Evolutionary conservation across 1,140 invertebrate species (phyloP).

Genomic region (Lepidostoma basale): DNA sequence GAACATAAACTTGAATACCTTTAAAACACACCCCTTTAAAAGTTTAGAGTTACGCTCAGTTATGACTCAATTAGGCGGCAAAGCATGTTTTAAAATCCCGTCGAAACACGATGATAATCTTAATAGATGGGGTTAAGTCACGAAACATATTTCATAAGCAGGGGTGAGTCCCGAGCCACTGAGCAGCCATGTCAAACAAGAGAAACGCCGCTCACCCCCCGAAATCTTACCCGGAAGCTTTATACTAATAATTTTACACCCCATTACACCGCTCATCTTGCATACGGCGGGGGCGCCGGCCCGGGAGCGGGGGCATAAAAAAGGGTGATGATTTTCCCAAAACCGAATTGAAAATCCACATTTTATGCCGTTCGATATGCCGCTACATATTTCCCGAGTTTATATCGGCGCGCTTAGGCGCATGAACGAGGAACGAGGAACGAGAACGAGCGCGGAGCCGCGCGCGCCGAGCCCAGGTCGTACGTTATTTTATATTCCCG

Average conservation of each 20-base stretch:
- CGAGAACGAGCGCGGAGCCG: background rate
- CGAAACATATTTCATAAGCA: conserved; percentile 35
- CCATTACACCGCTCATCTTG: conserved; percentile 47
- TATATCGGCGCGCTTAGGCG: conserved; percentile 40
- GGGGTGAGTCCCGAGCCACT: too few relatives aligned
- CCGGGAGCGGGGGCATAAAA: conserved; percentile 36
- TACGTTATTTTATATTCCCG: conserved; percentile 45
- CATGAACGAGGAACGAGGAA: background rate
- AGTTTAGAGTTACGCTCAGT: conserved; percentile 1
- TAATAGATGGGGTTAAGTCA: conserved; percentile 27
- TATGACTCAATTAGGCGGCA: conserved; percentile 7
- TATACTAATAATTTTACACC: conserved; percentile 47
- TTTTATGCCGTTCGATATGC: conserved; percentile 46
- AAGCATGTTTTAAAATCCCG: background rate
- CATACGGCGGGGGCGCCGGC: conserved; percentile 42
- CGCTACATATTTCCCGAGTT: conserved; percentile 46
- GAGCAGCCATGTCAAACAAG: conserved; percentile 30
- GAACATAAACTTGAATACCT: background rate
- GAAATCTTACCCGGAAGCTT: conserved; percentile 43
- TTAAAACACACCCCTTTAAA: background rate
- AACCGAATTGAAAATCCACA: conserved; percentile 47
- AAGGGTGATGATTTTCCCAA: conserved; percentile 47
- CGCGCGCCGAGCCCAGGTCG: conserved; percentile 8
- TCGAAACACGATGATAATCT: conserved; percentile 22
- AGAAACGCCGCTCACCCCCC: conserved; percentile 27